Evolutionary conservation across 2,113 vertebrate genomes (phyloP), one percentile per base, ranked within the genome.

Genomic region (Anguilla rostrata): DNA sequence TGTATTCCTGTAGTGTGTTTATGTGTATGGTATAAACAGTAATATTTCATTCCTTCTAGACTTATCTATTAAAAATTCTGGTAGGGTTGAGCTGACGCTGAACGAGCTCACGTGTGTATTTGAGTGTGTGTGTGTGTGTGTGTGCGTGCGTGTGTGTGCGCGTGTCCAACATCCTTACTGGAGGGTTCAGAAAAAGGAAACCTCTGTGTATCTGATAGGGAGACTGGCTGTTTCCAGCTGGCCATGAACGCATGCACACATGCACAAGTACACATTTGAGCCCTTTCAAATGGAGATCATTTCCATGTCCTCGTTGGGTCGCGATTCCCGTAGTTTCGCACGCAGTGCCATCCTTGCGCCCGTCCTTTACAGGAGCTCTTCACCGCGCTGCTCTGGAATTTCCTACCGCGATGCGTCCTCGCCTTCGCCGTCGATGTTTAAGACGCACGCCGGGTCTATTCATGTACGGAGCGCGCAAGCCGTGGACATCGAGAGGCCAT

Each of bases 51-150:
- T 34, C 34, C 34, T 34, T 34, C 34, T 34, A 34, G 34, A 34
- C 34, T 34, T 34, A 34, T 34, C 0, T 34, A 34, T 34, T 34
- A 0, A 34, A 34, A 34, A 34, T 34, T 34, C 34, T 34, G 34
- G 34, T 34, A 34, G 34, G 34, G 34, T 34, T 34, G 34, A 34
- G 34, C 34, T 34, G 34, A 34, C 34, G 1, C 34, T 34, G 34
- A 34, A 34, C 34, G 34, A 34, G 34, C 34, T 34, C 34, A 34
- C 34, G 34, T 34, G 34, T 34, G 34, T 34, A 34, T 34, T 34
- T 34, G 34, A 34, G 39, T n/a, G 39, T 78, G 11, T 81, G 78
- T 86, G 78, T 85, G 49, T 81, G 84, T 79, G 41, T 60, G 53
- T 39, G 14, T 86, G 56, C 66, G 79, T 82, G 79, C 18, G 18